Evolutionary conservation across 2,888 invertebrate species (phyloP).

Genomic region (Diaprepes abbreviatus): DNA sequence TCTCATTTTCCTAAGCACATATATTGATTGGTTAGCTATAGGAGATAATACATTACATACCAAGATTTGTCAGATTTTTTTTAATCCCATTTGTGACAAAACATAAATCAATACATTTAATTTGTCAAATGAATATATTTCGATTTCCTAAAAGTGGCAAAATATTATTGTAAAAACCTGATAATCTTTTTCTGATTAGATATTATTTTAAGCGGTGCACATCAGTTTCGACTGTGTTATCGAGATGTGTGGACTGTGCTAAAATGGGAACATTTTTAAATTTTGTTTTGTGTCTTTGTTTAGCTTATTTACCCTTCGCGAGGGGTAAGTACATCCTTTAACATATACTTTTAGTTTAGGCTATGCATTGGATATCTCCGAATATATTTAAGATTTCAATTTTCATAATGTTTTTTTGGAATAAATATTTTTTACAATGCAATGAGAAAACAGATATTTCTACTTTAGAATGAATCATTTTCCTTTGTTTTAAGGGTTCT

Average conservation of each 20-base stretch:
- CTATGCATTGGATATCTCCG: too few relatives aligned
- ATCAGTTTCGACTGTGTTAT: background rate
- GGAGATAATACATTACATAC: background rate
- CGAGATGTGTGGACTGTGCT: conserved; percentile 2
- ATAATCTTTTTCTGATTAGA: conserved; percentile 19
- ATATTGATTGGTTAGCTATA: background rate
- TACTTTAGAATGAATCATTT: too few relatives aligned
- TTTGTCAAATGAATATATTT: conserved; percentile 4
- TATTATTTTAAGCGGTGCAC: conserved; percentile 8
- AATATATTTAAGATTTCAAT: too few relatives aligned
- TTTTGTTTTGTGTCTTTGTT: background rate
- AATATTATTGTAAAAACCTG: conserved; percentile 6
- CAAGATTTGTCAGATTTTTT: background rate
- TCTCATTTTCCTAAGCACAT: background rate
- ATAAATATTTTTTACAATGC: too few relatives aligned
- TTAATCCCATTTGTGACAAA: background rate
- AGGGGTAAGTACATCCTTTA: too few relatives aligned
- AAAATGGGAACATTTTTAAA: background rate
- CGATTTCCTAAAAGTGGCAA: conserved; percentile 12
- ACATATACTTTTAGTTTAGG: too few relatives aligned
- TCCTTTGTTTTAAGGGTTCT: too few relatives aligned
- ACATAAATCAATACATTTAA: conserved; percentile 3
- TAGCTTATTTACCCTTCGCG: background rate
- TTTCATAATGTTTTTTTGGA: too few relatives aligned
- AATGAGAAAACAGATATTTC: too few relatives aligned